Conservation (phyloP, 2,113 vertebrate species). For the Eptesicus fuscus region DNA sequence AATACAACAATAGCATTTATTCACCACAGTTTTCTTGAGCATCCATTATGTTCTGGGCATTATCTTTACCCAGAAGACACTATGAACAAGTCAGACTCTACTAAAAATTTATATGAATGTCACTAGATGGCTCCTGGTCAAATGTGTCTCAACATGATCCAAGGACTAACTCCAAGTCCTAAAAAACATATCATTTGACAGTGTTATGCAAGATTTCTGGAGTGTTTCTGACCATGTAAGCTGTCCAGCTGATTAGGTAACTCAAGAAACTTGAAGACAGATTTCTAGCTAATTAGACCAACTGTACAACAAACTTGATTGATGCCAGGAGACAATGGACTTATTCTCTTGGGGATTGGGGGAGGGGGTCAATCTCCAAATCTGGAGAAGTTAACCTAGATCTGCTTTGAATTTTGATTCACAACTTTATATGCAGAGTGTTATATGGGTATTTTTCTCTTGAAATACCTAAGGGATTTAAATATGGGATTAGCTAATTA, state of each 20-base stretch:
- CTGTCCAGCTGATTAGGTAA: not conserved
- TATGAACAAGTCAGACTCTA: not conserved
- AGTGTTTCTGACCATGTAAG: not conserved
- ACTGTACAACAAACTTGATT: not conserved
- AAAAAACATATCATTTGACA: not conserved
- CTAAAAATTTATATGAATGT: not conserved
- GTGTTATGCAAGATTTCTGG: not conserved
- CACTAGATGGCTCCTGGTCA: not conserved
- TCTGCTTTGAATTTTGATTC: not conserved
- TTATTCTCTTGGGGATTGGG: not conserved
- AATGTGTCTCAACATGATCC: not conserved
- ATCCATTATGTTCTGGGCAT: not conserved
- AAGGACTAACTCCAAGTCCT: not conserved
- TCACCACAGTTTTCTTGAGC: not conserved
- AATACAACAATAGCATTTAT: not conserved
- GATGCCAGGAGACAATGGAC: not conserved
- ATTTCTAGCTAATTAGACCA: not conserved
- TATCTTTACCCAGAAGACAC: not conserved
- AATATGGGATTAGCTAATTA: not conserved
- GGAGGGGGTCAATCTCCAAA: not conserved
- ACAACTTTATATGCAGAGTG: not conserved
- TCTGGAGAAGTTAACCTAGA: not conserved
- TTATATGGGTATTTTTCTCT: not conserved
- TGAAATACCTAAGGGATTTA: slow-evolving; percentile 11
- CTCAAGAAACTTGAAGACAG: not conserved